These are phyloP conservation scores for Phrynosoma blainvillii DNA, from an alignment of 2,113 vertebrate species.

Conservation along the genomic window DNA sequence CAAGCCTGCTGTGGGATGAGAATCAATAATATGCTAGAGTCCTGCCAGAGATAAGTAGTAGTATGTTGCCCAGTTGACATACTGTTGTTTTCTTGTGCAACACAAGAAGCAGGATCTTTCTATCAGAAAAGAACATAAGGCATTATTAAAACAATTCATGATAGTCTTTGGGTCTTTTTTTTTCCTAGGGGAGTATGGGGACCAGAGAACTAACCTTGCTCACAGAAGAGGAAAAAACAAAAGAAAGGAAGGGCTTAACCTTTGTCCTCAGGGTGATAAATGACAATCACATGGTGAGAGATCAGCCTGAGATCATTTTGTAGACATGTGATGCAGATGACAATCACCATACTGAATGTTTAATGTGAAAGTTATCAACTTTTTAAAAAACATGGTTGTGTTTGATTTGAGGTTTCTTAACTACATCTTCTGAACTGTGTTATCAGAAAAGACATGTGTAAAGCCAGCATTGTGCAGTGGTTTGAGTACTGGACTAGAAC, in stretches of 20 bases:
- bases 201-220: slow-evolving; percentile 58
- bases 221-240: slow-evolving; percentile 65
- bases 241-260: slow-evolving; percentile 75
- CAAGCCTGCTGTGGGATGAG: slow-evolving; percentile 61
- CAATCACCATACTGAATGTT: slow-evolving; percentile 57
- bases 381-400: slow-evolving; percentile 38
- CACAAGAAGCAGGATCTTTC: slow-evolving; percentile 54
- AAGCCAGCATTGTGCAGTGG: not conserved
- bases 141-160: slow-evolving; percentile 63
- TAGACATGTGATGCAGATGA: slow-evolving; percentile 68
- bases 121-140: slow-evolving; percentile 43
- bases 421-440: slow-evolving; percentile 37
- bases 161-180: slow-evolving; percentile 64
- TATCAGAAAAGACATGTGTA: slow-evolving; percentile 1
- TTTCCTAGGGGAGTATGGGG: slow-evolving; percentile 54
- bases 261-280: slow-evolving; percentile 76
- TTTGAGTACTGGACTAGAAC: not conserved
- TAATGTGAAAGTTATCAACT: slow-evolving; percentile 47
- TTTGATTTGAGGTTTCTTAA: slow-evolving; percentile 45
- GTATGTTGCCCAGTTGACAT: slow-evolving; percentile 61
- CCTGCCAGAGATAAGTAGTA: slow-evolving; percentile 56
- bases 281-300: slow-evolving; percentile 74
- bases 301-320: slow-evolving; percentile 57
- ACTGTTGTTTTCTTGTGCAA: slow-evolving; percentile 57
- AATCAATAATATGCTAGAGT: slow-evolving; percentile 61